phyloP scores from a whole-genome alignment of 2,113 vertebrate genomes.

The Tachuris rubrigastra region DNA sequence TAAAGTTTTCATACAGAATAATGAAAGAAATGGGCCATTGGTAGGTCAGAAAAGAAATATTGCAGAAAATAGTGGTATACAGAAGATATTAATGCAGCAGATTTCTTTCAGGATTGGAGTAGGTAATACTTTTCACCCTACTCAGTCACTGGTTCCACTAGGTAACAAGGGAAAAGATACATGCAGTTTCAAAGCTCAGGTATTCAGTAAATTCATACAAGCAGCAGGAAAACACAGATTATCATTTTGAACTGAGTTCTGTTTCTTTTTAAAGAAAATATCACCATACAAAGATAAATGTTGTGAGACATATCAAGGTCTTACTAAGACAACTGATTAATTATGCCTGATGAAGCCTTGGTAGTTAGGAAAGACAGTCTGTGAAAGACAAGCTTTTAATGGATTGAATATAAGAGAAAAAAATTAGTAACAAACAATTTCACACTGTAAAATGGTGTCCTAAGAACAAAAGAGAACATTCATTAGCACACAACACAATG shows the following conservation, averaged over 20 bases:
- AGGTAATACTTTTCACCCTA: background rate
- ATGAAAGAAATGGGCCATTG: background rate
- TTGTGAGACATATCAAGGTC: background rate
- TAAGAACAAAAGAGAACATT: slow-evolving; percentile 13
- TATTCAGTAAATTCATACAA: background rate
- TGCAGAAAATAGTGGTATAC: background rate
- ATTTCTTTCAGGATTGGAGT: background rate
- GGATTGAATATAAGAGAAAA: background rate
- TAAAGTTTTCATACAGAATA: background rate
- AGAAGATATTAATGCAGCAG: background rate
- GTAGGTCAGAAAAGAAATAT: background rate
- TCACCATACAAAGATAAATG: background rate
- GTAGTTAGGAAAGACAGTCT: background rate
- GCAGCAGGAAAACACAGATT: background rate
- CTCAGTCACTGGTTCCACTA: background rate
- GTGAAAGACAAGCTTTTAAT: background rate
- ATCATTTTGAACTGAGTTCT: background rate
- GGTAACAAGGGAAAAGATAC: background rate
- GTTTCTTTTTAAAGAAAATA: background rate
- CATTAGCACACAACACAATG: background rate
- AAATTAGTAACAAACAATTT: slow-evolving; percentile 9
- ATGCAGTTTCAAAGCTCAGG: background rate
- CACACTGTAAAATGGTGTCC: background rate
- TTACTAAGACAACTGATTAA: background rate
- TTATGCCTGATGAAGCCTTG: background rate